A percentile compares a stretch with the other conserved stretches of the same genome.
These are phyloP conservation scores for Macrotus californicus DNA, from an alignment of 2,113 vertebrate genomes.

Conservation along the genomic window DNA sequence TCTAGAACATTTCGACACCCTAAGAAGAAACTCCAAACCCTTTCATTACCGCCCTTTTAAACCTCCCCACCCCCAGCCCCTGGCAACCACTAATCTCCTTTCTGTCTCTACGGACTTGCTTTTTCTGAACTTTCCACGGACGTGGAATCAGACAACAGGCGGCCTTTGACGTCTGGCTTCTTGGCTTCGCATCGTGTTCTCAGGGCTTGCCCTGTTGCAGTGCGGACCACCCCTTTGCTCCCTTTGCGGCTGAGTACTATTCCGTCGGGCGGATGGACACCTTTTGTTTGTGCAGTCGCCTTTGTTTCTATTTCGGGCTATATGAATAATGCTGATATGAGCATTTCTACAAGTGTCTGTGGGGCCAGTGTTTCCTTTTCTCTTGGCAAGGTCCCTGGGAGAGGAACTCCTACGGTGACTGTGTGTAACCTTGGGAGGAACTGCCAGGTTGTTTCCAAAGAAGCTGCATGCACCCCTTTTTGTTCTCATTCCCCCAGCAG, in stretches of 20 bases:
- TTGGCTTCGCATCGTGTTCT: background rate
- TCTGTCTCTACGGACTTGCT: background rate
- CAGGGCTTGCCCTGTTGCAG: background rate
- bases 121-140: background rate
- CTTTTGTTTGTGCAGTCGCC: background rate
- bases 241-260: background rate
- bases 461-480: accelerated
- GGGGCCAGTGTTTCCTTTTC: background rate
- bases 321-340: background rate
- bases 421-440: background rate
- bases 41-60: background rate
- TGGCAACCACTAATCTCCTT: background rate
- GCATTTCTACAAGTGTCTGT: background rate
- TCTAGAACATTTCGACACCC: background rate
- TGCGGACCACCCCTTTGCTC: accelerated
- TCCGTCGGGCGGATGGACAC: background rate
- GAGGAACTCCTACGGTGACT: background rate
- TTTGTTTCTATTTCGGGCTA: background rate
- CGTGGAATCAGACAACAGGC: accelerated
- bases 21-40: background rate
- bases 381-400: background rate
- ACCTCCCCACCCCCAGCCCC: too few relatives aligned
- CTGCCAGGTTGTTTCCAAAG: background rate
- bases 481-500: background rate
- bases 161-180: background rate